Evolutionary conservation across 2,888 invertebrate species (phyloP).

Genomic region (Drosophila sordidapex): DNA sequence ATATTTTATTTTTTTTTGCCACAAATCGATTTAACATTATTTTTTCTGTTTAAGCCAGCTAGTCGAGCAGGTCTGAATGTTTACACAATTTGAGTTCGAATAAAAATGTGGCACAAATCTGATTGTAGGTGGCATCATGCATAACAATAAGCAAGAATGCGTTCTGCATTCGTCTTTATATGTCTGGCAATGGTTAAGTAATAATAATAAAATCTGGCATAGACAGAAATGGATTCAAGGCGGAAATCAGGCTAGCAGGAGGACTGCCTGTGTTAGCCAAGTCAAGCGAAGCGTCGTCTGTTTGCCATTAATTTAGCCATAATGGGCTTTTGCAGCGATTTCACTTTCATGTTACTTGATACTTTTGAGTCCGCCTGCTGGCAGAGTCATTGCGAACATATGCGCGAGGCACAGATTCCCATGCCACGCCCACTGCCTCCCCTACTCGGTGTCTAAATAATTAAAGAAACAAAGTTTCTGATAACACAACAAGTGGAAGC

Average conservation of each 20-base stretch:
- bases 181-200: constrained; percentile 9
- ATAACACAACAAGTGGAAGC: constrained; percentile 48
- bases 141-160: constrained; percentile 63
- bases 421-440: constrained; percentile 22
- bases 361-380: constrained; percentile 54
- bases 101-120: constrained; percentile 65
- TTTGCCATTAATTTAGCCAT: constrained; percentile 74
- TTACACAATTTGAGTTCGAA: constrained; percentile 4
- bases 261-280: background rate
- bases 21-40: background rate
- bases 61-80: background rate
- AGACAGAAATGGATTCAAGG: constrained; percentile 49
- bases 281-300: constrained; percentile 5
- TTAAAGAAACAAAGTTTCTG: constrained; percentile 70
- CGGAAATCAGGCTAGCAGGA: constrained; percentile 10
- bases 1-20: background rate
- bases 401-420: constrained; percentile 44
- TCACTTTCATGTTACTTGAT: constrained; percentile 76
- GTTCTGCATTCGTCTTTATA: constrained; percentile 3
- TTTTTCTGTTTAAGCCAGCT: background rate
- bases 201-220: constrained; percentile 49
- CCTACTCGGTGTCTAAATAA: constrained; percentile 54
- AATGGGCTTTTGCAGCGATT: constrained; percentile 69
- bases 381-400: constrained; percentile 68
- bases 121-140: constrained; percentile 61